Conservation (phyloP, 2,113 vertebrate species). For the Phaethornis superciliosus region DNA sequence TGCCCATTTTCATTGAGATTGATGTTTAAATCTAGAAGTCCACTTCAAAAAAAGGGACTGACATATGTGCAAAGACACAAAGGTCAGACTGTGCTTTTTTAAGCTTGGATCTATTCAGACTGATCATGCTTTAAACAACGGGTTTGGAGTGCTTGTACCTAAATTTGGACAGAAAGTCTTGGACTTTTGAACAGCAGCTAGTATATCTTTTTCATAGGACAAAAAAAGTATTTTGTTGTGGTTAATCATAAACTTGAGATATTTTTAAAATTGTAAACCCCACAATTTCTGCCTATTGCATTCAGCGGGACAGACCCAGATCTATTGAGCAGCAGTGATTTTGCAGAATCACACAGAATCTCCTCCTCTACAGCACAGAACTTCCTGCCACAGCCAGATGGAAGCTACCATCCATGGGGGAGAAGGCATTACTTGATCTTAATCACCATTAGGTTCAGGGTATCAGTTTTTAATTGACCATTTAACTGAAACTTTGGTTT, state of each 20-base stretch:
- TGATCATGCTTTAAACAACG: not conserved
- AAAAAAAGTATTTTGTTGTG: not conserved
- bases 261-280: not conserved
- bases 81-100: slow-evolving; percentile 2
- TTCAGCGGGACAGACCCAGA: not conserved
- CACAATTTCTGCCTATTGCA: not conserved
- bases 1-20: not conserved
- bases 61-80: not conserved
- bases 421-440: not conserved
- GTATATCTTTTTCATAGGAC: not conserved
- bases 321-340: not conserved
- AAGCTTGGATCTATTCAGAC: not conserved
- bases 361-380: not conserved
- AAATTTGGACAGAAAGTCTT: not conserved
- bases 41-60: not conserved
- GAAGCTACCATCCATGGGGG: not conserved
- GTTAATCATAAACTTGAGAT: not conserved
- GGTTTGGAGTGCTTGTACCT: not conserved
- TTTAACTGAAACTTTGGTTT: not conserved
- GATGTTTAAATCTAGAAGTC: slow-evolving; percentile 9
- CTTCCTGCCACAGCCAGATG: not conserved
- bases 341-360: not conserved
- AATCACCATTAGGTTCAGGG: not conserved
- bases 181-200: not conserved
- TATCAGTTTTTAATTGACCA: not conserved